phyloP scores from a whole-genome alignment of 2,888 invertebrate species.

The Podabrus alpinus region DNA sequence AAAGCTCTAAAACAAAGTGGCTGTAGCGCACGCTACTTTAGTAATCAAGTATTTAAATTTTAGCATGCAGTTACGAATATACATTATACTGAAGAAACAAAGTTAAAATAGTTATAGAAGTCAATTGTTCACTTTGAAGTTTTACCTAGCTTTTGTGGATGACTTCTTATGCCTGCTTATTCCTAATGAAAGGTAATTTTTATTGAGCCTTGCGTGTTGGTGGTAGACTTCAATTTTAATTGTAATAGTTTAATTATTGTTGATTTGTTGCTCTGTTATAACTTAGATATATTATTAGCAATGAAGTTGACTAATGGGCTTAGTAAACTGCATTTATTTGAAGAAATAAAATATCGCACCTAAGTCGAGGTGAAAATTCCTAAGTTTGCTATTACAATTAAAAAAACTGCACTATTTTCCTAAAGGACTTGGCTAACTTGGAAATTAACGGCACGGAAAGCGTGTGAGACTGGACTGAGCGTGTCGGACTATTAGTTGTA shows the following conservation, averaged over 20 bases:
- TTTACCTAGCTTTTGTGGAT: background rate
- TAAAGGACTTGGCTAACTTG: constrained; percentile 19
- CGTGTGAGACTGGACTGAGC: constrained; percentile 24
- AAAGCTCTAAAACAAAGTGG: constrained; percentile 2
- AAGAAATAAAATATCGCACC: background rate
- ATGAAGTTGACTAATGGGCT: background rate
- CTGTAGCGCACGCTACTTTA: background rate
- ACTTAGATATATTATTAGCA: background rate
- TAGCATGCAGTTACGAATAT: background rate
- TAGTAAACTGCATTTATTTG: background rate
- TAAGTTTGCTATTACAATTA: constrained; percentile 5
- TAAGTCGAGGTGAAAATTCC: background rate
- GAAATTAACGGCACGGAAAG: constrained; percentile 29
- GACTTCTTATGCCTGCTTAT: background rate
- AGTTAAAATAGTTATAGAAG: background rate
- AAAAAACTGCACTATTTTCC: constrained; percentile 17
- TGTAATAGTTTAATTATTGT: background rate
- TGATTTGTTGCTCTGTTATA: background rate
- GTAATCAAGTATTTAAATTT: constrained; percentile 14
- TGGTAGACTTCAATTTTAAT: background rate
- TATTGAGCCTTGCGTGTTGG: background rate
- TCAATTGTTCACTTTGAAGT: background rate
- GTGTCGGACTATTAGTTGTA: constrained; percentile 29
- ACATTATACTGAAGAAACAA: background rate
- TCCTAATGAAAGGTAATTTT: background rate